Percentiles rank a stretch among this genome's conserved stretches.
Evolutionary conservation across 2,797 vertebrate species (phyloP).

Genomic region (Staurois parvus): DNA sequence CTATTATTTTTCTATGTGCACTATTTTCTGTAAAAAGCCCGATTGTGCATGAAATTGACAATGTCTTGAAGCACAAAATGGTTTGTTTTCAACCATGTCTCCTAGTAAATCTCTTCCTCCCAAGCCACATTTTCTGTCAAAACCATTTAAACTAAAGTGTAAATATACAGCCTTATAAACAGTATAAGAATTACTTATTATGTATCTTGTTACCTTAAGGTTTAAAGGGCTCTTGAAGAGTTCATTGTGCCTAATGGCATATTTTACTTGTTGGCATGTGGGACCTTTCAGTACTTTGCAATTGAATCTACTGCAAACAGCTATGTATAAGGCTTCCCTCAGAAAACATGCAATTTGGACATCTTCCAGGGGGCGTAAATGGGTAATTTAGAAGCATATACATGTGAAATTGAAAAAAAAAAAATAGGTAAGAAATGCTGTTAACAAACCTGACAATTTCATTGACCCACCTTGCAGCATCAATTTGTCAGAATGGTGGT

Average conservation of each 20-base stretch:
- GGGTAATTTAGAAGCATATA: not conserved
- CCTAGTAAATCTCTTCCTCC: constrained; percentile 11
- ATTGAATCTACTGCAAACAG: not conserved
- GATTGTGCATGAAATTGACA: constrained; percentile 42
- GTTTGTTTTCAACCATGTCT: not conserved
- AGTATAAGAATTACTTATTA: not conserved
- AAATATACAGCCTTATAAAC: not conserved
- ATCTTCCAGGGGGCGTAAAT: too few relatives aligned
- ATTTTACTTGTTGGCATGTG: not conserved
- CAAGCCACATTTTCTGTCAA: too few relatives aligned
- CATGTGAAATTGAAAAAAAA: not conserved
- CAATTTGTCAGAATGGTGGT: not conserved
- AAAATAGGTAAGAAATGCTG: not conserved
- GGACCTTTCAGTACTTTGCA: not conserved
- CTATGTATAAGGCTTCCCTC: not conserved
- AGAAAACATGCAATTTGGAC: not conserved
- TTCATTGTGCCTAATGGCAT: not conserved
- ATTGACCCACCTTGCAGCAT: not conserved
- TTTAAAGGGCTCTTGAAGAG: not conserved
- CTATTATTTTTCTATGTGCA: constrained; percentile 39
- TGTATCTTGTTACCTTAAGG: not conserved
- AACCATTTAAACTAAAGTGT: not conserved
- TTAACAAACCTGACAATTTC: not conserved
- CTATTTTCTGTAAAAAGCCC: constrained; percentile 30
- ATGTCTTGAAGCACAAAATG: constrained; percentile 35